phyloP scores from a whole-genome alignment of 2,888 invertebrate species.

The Xanthia togata region DNA sequence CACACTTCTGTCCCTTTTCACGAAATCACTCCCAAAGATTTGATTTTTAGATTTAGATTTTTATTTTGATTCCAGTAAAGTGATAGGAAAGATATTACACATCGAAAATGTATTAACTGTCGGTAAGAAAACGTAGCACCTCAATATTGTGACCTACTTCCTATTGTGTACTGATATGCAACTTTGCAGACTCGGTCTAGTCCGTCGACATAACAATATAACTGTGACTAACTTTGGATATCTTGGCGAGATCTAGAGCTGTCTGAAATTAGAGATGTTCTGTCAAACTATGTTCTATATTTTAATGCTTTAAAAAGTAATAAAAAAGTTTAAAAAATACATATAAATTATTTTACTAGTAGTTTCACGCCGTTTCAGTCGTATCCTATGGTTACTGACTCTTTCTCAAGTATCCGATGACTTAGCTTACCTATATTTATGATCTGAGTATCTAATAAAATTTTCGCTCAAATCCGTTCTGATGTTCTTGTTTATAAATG shows the following conservation, averaged over 20 bases:
- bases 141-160: constrained; percentile 55
- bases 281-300: constrained; percentile 5
- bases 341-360: not conserved
- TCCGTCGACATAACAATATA: constrained; percentile 22
- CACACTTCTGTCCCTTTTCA: too few species aligned
- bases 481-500: not conserved
- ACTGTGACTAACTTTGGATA: constrained; percentile 34
- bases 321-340: not conserved
- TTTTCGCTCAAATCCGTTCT: not conserved
- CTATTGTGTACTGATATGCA: constrained; percentile 37
- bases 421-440: not conserved
- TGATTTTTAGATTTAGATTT: too few species aligned
- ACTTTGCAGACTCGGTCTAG: constrained; percentile 52
- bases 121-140: constrained; percentile 24
- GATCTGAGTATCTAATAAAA: not conserved
- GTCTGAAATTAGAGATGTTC: constrained; percentile 14
- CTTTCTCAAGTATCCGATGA: not conserved
- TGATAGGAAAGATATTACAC: too few species aligned
- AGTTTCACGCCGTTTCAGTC: not conserved
- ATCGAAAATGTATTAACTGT: not conserved
- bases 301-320: not conserved
- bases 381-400: not conserved
- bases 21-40: too few species aligned
- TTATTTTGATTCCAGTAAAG: too few species aligned
- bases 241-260: constrained; percentile 13